Evolutionary conservation across 2,113 vertebrate genomes (phyloP).

Genomic region (Silurus asotus): DNA sequence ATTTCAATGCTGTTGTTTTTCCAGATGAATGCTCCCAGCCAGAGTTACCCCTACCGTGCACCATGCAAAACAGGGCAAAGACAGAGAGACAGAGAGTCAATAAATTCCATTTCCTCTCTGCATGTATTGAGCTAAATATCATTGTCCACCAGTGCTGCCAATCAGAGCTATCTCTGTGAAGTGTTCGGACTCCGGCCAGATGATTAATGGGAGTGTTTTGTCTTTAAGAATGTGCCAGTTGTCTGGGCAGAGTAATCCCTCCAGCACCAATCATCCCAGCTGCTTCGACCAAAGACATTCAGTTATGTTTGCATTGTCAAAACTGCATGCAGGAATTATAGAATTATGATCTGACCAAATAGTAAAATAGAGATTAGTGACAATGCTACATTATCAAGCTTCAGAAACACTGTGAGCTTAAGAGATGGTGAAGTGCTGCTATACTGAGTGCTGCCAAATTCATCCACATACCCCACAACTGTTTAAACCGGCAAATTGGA

Average conservation of each 20-base stretch:
- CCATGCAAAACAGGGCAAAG: slow-evolving; percentile 48
- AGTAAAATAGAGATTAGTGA: slow-evolving; percentile 36
- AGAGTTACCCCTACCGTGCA: slow-evolving; percentile 9
- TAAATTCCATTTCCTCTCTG: slow-evolving; percentile 15
- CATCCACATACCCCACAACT: slow-evolving; percentile 19
- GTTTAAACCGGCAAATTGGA: slow-evolving; percentile 24
- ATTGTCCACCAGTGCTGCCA: slow-evolving; percentile 24
- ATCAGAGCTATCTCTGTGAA: slow-evolving; percentile 32
- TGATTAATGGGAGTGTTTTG: slow-evolving; percentile 47
- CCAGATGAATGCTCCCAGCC: slow-evolving; percentile 39
- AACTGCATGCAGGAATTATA: slow-evolving; percentile 39
- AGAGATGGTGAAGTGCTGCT: slow-evolving; percentile 20
- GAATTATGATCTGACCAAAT: slow-evolving; percentile 45
- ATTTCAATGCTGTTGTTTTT: slow-evolving; percentile 48
- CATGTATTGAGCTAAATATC: slow-evolving; percentile 32
- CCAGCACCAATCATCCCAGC: slow-evolving; percentile 23
- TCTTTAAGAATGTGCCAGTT: slow-evolving; percentile 41
- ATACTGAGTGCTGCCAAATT: slow-evolving; percentile 11
- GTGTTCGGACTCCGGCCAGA: slow-evolving; percentile 42
- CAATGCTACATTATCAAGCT: neutral
- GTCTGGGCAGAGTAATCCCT: slow-evolving; percentile 43
- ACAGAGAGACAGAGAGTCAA: slow-evolving; percentile 34
- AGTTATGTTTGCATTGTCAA: slow-evolving; percentile 44
- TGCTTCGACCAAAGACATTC: slow-evolving; percentile 42
- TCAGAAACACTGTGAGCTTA: slow-evolving; percentile 1